Conservation (phyloP, 2,888 invertebrate genomes). For the Laothoe populi region DNA sequence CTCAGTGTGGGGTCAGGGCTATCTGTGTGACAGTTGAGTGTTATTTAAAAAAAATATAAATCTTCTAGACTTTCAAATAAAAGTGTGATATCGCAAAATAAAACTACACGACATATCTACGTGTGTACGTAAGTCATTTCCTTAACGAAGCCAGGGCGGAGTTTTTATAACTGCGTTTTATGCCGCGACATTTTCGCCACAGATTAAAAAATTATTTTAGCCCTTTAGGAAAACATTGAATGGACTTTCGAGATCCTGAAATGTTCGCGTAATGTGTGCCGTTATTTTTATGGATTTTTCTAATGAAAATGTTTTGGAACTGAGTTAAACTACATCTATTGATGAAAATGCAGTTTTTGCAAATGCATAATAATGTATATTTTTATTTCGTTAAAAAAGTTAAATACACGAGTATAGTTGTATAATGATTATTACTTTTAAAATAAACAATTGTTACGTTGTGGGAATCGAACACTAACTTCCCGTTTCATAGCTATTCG, state of each 20-base stretch:
- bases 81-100: not conserved
- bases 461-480: too few relatives aligned
- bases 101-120: slow-evolving; percentile 32
- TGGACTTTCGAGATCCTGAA: slow-evolving; percentile 17
- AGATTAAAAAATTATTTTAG: slow-evolving; percentile 23
- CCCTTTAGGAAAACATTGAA: slow-evolving; percentile 21
- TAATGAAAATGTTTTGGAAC: not conserved
- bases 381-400: too few relatives aligned
- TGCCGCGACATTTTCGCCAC: slow-evolving; percentile 42
- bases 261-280: slow-evolving; percentile 16
- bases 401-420: too few relatives aligned
- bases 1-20: too few relatives aligned
- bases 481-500: too few relatives aligned
- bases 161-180: slow-evolving; percentile 53
- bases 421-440: too few relatives aligned
- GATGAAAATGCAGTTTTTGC: not conserved
- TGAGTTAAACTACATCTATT: not conserved
- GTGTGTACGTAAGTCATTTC: slow-evolving; percentile 32
- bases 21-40: too few relatives aligned
- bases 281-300: not conserved
- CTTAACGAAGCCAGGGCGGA: slow-evolving; percentile 33
- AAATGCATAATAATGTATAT: not conserved
- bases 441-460: too few relatives aligned
- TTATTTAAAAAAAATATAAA: too few relatives aligned
- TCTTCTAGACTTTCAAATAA: not conserved